Percentiles rank a stretch among this genome's conserved stretches.
Conservation (phyloP, 2,113 vertebrate genomes). For the Equus przewalskii region DNA sequence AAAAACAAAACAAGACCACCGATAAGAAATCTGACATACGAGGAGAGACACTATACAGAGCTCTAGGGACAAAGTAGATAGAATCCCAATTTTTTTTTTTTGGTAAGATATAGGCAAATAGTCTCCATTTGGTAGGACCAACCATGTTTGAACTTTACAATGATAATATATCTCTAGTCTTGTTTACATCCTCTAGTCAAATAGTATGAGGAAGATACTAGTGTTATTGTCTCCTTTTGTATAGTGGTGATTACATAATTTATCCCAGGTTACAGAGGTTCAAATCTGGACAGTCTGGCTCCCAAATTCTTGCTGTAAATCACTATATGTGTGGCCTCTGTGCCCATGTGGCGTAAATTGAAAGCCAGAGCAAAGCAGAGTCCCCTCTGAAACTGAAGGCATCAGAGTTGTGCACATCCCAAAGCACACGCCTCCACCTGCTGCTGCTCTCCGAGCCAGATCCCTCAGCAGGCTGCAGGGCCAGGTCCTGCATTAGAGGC, state of each 20-base stretch:
- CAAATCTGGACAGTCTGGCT: constrained; percentile 24
- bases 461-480: not conserved
- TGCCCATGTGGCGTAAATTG: not conserved
- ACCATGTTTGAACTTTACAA: not conserved
- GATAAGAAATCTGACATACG: constrained; percentile 1
- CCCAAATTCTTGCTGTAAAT: not conserved
- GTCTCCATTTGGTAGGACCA: not conserved
- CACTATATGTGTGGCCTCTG: not conserved
- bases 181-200: not conserved
- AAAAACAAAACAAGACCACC: not conserved
- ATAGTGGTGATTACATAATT: not conserved
- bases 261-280: not conserved
- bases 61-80: not conserved
- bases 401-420: not conserved
- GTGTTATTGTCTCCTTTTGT: not conserved
- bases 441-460: not conserved
- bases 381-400: not conserved
- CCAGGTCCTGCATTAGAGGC: not conserved
- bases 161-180: not conserved
- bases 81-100: not conserved
- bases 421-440: not conserved
- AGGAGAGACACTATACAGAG: not conserved
- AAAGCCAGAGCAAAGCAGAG: constrained; percentile 4
- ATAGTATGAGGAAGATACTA: not conserved
- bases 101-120: not conserved